Base-by-base conservation (phyloP, 2,888 invertebrate species). In the Clanis bilineata region DNA sequence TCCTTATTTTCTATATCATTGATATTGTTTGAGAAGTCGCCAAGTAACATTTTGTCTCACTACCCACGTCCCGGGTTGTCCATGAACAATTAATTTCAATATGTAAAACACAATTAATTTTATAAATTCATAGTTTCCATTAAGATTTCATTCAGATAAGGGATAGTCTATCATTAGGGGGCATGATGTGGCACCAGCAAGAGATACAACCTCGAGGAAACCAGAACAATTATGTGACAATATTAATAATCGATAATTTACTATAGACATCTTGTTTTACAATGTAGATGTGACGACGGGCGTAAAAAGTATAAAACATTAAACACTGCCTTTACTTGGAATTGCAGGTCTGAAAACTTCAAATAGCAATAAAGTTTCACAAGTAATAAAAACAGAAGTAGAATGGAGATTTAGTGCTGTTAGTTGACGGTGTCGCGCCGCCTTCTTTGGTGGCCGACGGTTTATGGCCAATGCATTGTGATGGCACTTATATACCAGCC, bases 91-190 rank as follows among this genome's bases (percentile, higher is more conserved):
- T 88, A 86, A 85, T 85, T 83, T 78, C 86, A 83, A 84, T 80
- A 90, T 87, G 88, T 85, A 87, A 85, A 88, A 82, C 79, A 86
- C 86, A 90, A 88, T 89, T 89, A 89, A 86, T 83, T 86, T 85
- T 85, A 88, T 85, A 82, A 84, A 84, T 84, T 83, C 82, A 84
- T 85, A 82, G 82, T 77, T 64, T 86, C 87, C 79, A 90, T 90
- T 87, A 87, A 90, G 90, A 90, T 90, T 88, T 84, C 76, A 87
- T 87, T 87, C 79, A 82, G 88, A 90, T 90, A 91, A 90, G 83
- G 70, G 23, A 10, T 83, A 65, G 74, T 72, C 80, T 79, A 81
- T 86, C 80, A 87, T 86, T 85, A 85, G 78, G 69, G 68, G 64
- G 64, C 54, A 59, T 78, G 78, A 76, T 73, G 75, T 76, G 61